A percentile compares a stretch with the other conserved stretches of the same genome.
Conservation (phyloP, 2,888 invertebrate species). For the Sepiola atlantica region DNA sequence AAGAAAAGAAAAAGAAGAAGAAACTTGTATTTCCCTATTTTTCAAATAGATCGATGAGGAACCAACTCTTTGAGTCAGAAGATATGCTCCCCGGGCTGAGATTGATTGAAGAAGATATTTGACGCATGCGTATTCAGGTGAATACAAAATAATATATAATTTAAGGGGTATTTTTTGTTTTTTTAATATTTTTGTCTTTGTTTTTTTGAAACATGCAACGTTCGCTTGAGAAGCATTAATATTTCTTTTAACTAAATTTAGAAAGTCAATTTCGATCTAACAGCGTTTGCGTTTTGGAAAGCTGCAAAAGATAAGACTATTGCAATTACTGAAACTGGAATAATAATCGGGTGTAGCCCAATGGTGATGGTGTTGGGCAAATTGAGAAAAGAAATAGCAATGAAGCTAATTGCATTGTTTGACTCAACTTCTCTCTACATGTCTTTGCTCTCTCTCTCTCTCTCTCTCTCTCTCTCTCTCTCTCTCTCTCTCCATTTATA, state of each 20-base stretch:
- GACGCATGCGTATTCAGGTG: not conserved
- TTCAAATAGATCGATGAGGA: not conserved
- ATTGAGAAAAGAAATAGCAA: too few relatives aligned
- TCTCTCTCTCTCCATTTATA: too few relatives aligned
- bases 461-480: too few relatives aligned
- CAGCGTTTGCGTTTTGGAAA: not conserved
- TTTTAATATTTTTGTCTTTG: too few relatives aligned
- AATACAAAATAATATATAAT: not conserved
- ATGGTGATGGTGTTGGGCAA: not conserved
- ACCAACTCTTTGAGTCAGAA: not conserved
- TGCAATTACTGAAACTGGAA: not conserved
- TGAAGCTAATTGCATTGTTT: too few relatives aligned
- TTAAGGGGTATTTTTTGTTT: too few relatives aligned
- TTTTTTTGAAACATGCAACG: not conserved
- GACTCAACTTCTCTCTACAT: too few relatives aligned
- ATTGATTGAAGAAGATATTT: not conserved
- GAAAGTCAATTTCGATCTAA: not conserved
- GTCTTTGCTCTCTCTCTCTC: too few relatives aligned
- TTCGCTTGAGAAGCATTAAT: not conserved
- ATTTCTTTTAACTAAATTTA: slow-evolving; percentile 23
- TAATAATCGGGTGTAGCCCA: not conserved
- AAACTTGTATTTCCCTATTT: not conserved
- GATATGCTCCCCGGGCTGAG: not conserved
- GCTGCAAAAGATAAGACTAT: not conserved
- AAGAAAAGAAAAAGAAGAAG: too few relatives aligned